Evolutionary conservation across 2,888 invertebrate species (phyloP).

Genomic region (Adineta ricciae): DNA sequence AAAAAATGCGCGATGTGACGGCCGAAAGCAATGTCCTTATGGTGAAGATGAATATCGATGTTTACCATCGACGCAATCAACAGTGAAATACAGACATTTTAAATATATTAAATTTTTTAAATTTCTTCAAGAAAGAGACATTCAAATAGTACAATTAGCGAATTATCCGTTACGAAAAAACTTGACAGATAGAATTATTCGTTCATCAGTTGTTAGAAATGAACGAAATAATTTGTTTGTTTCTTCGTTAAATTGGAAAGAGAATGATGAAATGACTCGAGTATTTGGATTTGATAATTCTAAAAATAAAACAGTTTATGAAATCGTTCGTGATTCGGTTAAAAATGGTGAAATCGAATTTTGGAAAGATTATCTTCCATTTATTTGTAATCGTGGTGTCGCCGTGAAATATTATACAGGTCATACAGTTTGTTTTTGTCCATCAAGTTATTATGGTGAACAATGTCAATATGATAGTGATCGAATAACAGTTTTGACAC

Average conservation of each 20-base stretch:
- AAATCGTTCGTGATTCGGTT: neutral
- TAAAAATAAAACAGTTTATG: neutral
- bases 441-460: neutral
- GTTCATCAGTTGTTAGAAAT: neutral
- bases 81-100: neutral
- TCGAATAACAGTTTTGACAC: neutral
- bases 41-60: neutral
- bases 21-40: neutral
- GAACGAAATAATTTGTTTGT: neutral
- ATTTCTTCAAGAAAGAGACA: too few species aligned
- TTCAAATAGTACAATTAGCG: too few species aligned
- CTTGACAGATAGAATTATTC: too few species aligned
- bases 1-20: neutral
- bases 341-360: neutral
- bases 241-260: neutral
- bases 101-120: too few species aligned
- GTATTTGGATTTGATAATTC: neutral
- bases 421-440: neutral
- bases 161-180: too few species aligned
- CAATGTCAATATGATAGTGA: slow-evolving; percentile 13
- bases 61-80: neutral
- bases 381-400: neutral
- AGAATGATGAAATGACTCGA: neutral
- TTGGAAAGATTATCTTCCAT: neutral
- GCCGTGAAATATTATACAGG: neutral